Conservation (phyloP, 2,888 invertebrate species). For the Dermolepida albohirtum region DNA sequence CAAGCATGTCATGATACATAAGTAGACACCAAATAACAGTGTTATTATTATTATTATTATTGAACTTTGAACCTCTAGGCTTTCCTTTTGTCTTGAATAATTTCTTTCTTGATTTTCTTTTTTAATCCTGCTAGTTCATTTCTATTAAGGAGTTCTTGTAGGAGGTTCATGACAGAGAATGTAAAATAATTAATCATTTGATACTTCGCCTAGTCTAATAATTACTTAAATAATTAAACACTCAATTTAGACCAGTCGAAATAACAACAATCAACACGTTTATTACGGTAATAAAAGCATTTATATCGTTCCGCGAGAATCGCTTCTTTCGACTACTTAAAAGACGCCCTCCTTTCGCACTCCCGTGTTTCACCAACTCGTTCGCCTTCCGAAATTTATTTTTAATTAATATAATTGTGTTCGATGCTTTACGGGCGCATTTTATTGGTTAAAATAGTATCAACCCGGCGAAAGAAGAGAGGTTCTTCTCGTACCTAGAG, state of each 20-base stretch:
- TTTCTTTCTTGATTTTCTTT: too few species aligned
- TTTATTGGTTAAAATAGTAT: conserved; percentile 15
- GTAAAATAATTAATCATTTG: background rate
- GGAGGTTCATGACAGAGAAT: too few species aligned
- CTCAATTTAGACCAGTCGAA: conserved; percentile 31
- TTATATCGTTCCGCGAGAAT: conserved; percentile 2
- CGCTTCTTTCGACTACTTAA: background rate
- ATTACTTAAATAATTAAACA: conserved; percentile 30
- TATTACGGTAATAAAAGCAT: conserved; percentile 34
- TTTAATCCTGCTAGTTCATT: too few species aligned
- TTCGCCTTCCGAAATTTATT: conserved; percentile 26
- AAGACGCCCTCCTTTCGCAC: background rate
- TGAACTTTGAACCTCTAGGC: too few species aligned
- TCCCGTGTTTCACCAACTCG: background rate
- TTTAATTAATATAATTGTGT: conserved; percentile 40
- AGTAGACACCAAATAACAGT: too few species aligned
- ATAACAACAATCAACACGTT: conserved; percentile 30
- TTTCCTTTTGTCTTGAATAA: too few species aligned
- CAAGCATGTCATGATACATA: too few species aligned
- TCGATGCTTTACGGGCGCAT: conserved; percentile 32
- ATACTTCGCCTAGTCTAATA: background rate
- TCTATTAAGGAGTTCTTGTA: too few species aligned
- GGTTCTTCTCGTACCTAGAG: too few species aligned
- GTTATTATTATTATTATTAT: too few species aligned
- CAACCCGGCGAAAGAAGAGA: too few species aligned